A percentile compares a stretch with the other conserved stretches of the same genome.
Evolutionary conservation across 1,140 invertebrate species (phyloP).

Genomic region (Muscidifurax raptorellus): DNA sequence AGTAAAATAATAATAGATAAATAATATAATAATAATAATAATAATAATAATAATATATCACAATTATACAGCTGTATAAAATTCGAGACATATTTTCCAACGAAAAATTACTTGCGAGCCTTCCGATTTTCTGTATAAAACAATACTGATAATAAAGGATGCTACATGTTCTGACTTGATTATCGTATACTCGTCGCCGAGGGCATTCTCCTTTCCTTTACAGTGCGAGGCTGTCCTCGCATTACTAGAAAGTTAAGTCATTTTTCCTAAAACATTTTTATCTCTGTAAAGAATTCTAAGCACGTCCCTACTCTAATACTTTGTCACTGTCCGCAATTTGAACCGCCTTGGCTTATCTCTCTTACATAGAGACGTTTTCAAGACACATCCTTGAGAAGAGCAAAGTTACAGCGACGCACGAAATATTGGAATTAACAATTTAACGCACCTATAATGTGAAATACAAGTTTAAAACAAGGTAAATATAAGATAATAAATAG

Average conservation of each 20-base stretch:
- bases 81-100: no score
- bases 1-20: neutral
- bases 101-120: no score
- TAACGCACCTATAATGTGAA: no score
- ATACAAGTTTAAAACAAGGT: no score
- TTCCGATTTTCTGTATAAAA: no score
- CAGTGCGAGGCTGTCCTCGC: neutral
- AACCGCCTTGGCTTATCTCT: neutral
- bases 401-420: no score
- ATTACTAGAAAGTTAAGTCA: slow-evolving; percentile 9
- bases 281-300: neutral
- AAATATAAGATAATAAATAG: no score
- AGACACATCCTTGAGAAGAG: neutral
- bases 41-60: no score
- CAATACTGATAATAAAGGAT: neutral
- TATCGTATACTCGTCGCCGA: neutral
- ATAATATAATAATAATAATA: neutral
- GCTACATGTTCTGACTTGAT: neutral
- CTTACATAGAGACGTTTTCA: neutral
- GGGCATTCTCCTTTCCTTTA: neutral
- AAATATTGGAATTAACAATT: no score
- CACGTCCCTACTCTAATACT: neutral
- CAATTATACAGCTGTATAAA: no score
- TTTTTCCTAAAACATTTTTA: slow-evolving; percentile 9
- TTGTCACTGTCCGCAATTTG: neutral